These are phyloP conservation scores for Procapra przewalskii DNA, from an alignment of 2,113 vertebrate species.

Conservation along the genomic window DNA sequence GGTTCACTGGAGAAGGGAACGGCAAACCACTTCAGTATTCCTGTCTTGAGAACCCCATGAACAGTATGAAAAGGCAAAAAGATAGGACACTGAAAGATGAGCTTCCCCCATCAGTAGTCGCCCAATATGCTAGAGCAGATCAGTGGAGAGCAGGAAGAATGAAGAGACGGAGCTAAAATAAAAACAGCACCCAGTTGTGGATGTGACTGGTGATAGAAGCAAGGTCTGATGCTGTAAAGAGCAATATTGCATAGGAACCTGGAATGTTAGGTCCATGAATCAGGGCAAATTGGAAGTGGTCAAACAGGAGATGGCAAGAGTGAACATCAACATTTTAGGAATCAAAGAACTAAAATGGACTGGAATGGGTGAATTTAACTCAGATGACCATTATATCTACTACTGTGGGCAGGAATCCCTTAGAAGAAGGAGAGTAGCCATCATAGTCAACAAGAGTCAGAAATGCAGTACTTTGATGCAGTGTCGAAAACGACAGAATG, in stretches of 20 bases:
- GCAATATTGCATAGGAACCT: neutral
- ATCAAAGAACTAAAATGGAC: neutral
- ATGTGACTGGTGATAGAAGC: neutral
- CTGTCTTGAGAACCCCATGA: neutral
- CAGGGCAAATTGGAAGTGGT: neutral
- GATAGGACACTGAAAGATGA: neutral
- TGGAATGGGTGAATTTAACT: neutral
- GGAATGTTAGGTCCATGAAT: neutral
- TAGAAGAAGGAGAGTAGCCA: neutral
- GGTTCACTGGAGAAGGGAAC: neutral
- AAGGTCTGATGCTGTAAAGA: neutral
- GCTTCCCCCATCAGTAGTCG: rapidly evolving
- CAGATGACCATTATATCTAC: neutral
- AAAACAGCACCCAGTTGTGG: neutral
- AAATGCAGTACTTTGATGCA: neutral
- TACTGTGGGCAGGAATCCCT: neutral
- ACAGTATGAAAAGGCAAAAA: neutral
- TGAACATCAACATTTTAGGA: neutral
- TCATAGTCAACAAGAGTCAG: neutral
- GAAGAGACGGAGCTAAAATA: neutral
- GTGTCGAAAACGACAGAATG: rapidly evolving
- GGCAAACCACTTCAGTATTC: neutral
- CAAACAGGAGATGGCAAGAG: neutral
- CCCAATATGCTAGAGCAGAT: neutral
- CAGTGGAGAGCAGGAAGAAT: neutral